A percentile compares a stretch with the other conserved stretches of the same genome.
Evolutionary conservation across 1,140 invertebrate genomes (phyloP).

Genomic region (Hyphantria cunea): DNA sequence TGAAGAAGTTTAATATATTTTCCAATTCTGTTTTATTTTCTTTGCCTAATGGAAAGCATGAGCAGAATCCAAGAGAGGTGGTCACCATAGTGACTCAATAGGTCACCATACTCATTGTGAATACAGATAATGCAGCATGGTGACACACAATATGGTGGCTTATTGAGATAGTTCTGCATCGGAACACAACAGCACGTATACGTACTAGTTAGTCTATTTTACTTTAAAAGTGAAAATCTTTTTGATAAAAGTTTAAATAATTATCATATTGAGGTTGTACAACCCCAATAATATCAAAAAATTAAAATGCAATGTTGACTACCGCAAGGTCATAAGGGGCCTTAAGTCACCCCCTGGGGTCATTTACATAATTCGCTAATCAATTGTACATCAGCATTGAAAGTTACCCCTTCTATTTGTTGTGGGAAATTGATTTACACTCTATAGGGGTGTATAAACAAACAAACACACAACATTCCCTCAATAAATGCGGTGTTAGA

Average conservation of each 20-base stretch:
- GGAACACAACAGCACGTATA: no score
- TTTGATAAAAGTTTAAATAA: not conserved
- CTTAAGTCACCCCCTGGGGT: not conserved
- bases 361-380: constrained; percentile 28
- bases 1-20: no score
- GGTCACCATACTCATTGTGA: no score
- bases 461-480: not conserved
- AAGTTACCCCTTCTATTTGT: constrained; percentile 20
- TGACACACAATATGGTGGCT: no score
- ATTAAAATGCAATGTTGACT: constrained; percentile 22
- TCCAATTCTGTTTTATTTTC: no score
- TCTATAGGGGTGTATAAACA: not conserved
- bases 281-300: not conserved
- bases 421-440: constrained; percentile 20
- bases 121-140: no score
- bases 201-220: not conserved
- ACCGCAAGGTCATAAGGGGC: constrained; percentile 8
- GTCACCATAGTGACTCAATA: no score
- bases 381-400: constrained; percentile 15
- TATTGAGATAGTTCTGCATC: no score
- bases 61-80: no score
- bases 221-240: not conserved
- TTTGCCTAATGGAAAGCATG: no score
- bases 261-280: not conserved
- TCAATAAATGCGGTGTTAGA: no score